These are phyloP conservation scores for Caloenas nicobarica DNA, from an alignment of 2,113 vertebrate species.

Conservation along the genomic window DNA sequence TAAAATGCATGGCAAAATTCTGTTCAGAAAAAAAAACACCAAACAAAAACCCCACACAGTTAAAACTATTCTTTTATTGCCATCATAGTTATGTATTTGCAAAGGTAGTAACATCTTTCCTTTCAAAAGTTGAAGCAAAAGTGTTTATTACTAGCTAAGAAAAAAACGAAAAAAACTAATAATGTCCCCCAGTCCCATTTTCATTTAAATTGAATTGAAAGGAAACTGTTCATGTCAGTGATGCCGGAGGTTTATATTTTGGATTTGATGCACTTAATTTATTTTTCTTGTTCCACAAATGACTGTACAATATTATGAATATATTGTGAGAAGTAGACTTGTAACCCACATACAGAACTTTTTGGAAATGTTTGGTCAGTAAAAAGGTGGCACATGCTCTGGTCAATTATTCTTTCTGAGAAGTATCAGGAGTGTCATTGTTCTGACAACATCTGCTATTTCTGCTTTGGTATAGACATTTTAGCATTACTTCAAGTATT, in stretches of 20 bases:
- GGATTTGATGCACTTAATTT: not conserved
- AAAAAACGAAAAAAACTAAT: too few species aligned
- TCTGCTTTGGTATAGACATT: too few species aligned
- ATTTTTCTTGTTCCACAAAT: not conserved
- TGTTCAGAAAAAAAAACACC: not conserved
- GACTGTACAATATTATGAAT: not conserved
- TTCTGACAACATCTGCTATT: too few species aligned
- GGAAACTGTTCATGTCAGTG: not conserved
- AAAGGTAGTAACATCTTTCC: not conserved
- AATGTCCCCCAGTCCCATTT: not conserved
- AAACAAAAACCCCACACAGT: too few species aligned
- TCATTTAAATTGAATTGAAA: not conserved
- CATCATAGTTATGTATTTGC: not conserved
- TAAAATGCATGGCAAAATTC: not conserved
- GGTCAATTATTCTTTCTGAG: not conserved
- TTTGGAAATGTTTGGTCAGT: not conserved
- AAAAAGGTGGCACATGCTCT: not conserved
- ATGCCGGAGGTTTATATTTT: not conserved
- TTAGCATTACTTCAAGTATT: too few species aligned
- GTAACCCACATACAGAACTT: not conserved
- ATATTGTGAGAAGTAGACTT: not conserved
- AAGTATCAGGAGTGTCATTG: not conserved
- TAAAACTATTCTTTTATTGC: not conserved
- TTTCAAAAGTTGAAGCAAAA: not conserved
- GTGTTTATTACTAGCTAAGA: not conserved